Evolutionary conservation across 2,888 invertebrate species (phyloP), one percentile per base, ranked within the genome.

Genomic region (Dryobota labecula): DNA sequence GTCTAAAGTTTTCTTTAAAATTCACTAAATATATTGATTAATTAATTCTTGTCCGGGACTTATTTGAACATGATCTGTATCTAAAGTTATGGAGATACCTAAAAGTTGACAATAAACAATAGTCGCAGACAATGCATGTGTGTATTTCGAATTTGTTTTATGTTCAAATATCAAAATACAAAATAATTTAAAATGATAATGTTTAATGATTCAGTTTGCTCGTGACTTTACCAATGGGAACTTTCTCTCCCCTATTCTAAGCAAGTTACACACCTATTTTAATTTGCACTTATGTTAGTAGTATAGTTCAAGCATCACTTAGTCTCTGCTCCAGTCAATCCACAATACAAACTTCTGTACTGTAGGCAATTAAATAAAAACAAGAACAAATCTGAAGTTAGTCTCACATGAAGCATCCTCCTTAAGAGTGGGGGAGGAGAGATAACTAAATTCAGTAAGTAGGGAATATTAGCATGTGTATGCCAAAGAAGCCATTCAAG

Each of bases 361-460:
- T 80, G 67, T 53, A 41, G 53, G 27, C 18, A 45, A 64, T 65
- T 51, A 45, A 66, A 51, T 60, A 47, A 68, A 68, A 65, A 70
- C 57, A 80, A 75, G 54, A 79, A 84, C 80, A 87, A 83, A 82
- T 79, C 83, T 88, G 82, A 86, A 84, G 78, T 77, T 73, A 76
- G 72, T 70, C 30, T 60, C 68, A 67, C 51, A 69, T 67, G 56
- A 70, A 51, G 62, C 65, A 47, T 69, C 81, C 73, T 73, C 67
- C 65, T 20, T 78, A 51, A 13, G 63, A 68, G 54, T 69, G 56
- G 51, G 57, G 67, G 70, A 70, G 76, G 51, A 71, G 47, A 45
- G 24, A 70, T 47, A 79, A 53, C 62, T 77, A 60, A 68, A 65
- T 62, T 60, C 60, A 74, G 47, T 74, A 51, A 73, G 72, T 58